Base-by-base conservation (phyloP, 2,113 vertebrate species). In the Strix aluco region DNA sequence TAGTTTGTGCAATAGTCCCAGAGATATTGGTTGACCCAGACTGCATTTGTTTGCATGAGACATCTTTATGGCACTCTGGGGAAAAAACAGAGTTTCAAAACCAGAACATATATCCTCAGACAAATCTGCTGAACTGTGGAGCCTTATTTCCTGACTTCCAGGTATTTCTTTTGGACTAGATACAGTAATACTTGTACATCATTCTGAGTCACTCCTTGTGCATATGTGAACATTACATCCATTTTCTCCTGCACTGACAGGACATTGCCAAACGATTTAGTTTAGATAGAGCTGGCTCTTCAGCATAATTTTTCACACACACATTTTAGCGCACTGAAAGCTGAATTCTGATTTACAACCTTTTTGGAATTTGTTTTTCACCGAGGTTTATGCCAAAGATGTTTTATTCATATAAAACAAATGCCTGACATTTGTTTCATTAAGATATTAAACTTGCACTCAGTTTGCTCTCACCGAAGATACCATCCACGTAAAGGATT, bases 81-180 rank as follows among this genome's bases (percentile, higher is more conserved):
- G 98, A 98, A 97, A 97, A 97, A 90, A 5, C 96, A 91, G 94
- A 96, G 95, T 98, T 98, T 98, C 96, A 91, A 98, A 98, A 95
- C 71, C 95, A 96, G 94, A 88, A 83, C 93, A 94, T 97, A 94
- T 96, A 95, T 95, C 97, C 97, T 97, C 97, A 97, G 94, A 97
- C 85, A 92, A 92, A 96, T 98, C 94, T 98, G 97, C 96, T 97
- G 97, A 97, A 95, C 94, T 47, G 77, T 57, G 72, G 93, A 97
- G 97, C 92, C 40, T 86, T 94, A 96, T 97, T 98, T 98, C 97
- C 98, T 98, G 96, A 98, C 87, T 98, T 97, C 97, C 98, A 98
- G 98, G 97, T 98, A 98, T 98, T 98, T 98, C 97, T 98, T 95
- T 94, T 92, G 97, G 97, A 98, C 82, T 70, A 96, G 96, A 88